Base-by-base conservation (phyloP, 2,888 invertebrate species). In the Dermolepida albohirtum region DNA sequence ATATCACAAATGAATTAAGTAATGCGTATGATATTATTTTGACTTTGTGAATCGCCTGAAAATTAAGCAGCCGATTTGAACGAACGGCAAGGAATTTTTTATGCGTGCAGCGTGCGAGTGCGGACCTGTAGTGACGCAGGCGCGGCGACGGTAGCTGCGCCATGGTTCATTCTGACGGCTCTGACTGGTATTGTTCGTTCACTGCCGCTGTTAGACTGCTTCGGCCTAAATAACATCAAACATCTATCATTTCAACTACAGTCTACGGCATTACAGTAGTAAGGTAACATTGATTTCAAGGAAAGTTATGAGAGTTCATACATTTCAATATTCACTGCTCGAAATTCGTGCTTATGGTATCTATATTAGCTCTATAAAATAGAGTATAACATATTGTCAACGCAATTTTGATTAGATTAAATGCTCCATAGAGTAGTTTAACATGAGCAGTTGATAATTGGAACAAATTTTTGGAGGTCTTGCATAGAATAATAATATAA, bases 61-160 rank as follows among this genome's bases (percentile, higher is more conserved):
- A 57, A 12, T 55, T 59, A 59, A 59, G 59, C 59, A 59, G 12
- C 59, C 27, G 14, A 27, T 12, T 27, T 59, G 44, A 59, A 14
- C 59, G 27, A 44, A 34, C 34, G 34, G 10, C 10, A 34, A 34
- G 59, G 59, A 12, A 22, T 44, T 63, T 47, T 43, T 47, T 34
- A 27, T 73, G 71, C 70, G 73, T 72, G 73, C 69, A 73, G 67
- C 68, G 68, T 74, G 73, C 68, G 77, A 75, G 72, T 79, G 78
- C 80, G 81, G 81, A 83, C 83, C 84, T 82, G 84, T 84, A 83
- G 79, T 83, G 82, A 78, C 83, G 84, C 78, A 84, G 79, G 80
- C 83, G 82, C 82, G 84, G 83, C 74, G 82, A 82, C 69, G 81
- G 81, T 78, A 83, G 79, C 82, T 82, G 83, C 81, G 80, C 82